Percentiles rank a stretch among this genome's conserved stretches.
Conservation (phyloP, 2,113 vertebrate genomes). For the Cryptomyrus ogoouensis region DNA sequence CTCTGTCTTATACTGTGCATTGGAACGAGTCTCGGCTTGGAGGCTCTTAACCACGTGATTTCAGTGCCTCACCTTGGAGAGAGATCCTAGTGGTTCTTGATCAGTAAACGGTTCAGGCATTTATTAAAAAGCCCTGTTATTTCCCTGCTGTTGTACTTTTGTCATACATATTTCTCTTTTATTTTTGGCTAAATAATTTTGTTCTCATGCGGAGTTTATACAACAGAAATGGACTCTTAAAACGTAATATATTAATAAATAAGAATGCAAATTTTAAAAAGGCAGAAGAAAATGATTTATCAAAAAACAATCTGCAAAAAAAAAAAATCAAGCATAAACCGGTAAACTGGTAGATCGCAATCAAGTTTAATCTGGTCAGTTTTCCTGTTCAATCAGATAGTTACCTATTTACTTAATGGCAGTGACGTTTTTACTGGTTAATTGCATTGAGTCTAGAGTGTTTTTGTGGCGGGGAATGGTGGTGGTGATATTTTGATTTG, state of each 20-base stretch:
- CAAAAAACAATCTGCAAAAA: conserved; percentile 16
- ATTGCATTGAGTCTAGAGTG: neutral
- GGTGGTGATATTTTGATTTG: conserved; percentile 6
- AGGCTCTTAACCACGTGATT: conserved; percentile 14
- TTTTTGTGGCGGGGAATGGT: conserved; percentile 12
- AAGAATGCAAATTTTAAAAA: neutral
- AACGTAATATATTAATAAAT: conserved; percentile 7
- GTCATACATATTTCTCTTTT: conserved; percentile 35
- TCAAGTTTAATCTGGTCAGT: neutral
- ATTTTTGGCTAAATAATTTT: conserved; percentile 35
- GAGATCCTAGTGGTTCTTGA: neutral
- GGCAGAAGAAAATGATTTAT: neutral
- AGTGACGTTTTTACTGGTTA: neutral
- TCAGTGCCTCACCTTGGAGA: conserved; percentile 14
- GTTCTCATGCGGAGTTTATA: conserved; percentile 16
- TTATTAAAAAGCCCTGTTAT: neutral
- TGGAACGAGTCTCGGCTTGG: conserved; percentile 56
- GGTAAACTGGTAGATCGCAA: neutral
- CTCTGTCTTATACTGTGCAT: conserved; percentile 47
- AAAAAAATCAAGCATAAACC: conserved; percentile 33
- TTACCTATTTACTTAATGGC: neutral
- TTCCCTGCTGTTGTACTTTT: neutral
- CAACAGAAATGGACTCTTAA: conserved; percentile 10
- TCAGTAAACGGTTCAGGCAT: neutral
- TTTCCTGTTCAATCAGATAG: neutral